These are phyloP conservation scores for Lateolabrax maculatus DNA, from an alignment of 2,797 vertebrate genomes.

Conservation along the genomic window DNA sequence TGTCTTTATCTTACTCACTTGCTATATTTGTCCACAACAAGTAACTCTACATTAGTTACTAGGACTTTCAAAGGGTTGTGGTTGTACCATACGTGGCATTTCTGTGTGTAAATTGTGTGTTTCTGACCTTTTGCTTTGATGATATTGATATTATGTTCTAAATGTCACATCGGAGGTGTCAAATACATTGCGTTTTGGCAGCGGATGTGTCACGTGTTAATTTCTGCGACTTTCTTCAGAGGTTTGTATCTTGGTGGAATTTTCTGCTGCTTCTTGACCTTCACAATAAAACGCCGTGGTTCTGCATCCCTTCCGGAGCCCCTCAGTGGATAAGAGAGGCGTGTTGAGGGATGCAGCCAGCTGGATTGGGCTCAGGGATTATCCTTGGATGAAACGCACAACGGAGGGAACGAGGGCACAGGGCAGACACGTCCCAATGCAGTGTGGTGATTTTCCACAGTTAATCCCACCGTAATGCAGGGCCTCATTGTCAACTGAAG, in stretches of 20 bases:
- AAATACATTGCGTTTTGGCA: background rate
- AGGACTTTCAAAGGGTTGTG: no score
- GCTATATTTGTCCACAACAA: no score
- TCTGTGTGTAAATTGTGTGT: no score
- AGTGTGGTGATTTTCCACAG: conserved; percentile 13
- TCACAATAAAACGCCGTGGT: conserved; percentile 31
- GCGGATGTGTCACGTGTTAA: conserved; percentile 11
- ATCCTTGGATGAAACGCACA: conserved; percentile 41
- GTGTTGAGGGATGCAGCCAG: conserved; percentile 38
- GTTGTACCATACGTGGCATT: no score
- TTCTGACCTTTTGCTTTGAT: no score
- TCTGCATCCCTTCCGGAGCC: conserved; percentile 29
- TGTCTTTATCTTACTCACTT: no score
- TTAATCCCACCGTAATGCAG: conserved; percentile 24
- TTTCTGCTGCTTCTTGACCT: conserved; percentile 37
- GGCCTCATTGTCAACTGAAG: conserved; percentile 9
- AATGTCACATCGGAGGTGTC: conserved; percentile 11
- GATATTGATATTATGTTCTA: no score
- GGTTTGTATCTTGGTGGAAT: background rate
- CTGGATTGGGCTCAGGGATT: conserved; percentile 54
- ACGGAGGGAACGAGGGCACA: conserved; percentile 30
- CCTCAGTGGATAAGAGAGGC: conserved; percentile 43
- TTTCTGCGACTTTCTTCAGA: conserved; percentile 9
- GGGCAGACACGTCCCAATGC: conserved; percentile 18
- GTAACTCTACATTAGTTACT: no score